A percentile compares a stretch with the other conserved stretches of the same genome.
phyloP scores from a whole-genome alignment of 2,113 vertebrate species.

The Cephalopterus ornatus region DNA sequence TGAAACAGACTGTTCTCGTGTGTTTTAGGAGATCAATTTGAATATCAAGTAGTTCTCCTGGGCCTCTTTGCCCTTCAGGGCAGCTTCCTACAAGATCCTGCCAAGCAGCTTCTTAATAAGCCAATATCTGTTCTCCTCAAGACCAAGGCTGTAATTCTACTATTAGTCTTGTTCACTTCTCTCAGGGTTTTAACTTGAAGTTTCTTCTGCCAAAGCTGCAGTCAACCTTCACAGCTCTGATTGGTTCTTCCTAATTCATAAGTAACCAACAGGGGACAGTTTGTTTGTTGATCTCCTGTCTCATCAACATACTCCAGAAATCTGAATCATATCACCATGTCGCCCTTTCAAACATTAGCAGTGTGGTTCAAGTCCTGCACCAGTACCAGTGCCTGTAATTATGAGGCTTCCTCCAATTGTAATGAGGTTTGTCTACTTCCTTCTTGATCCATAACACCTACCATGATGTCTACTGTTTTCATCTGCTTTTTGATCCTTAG shows the following conservation, averaged over 20 bases:
- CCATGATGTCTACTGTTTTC: neutral
- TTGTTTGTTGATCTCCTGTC: fast-evolving
- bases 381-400: neutral
- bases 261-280: neutral
- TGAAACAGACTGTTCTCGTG: neutral
- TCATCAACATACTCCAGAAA: neutral
- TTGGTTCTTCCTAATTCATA: neutral
- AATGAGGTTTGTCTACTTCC: neutral
- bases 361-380: neutral
- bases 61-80: neutral
- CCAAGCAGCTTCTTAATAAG: neutral
- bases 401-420: neutral
- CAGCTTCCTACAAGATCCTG: neutral
- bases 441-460: neutral
- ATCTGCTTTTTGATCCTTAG: neutral
- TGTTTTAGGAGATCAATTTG: neutral
- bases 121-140: neutral
- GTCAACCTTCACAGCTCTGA: neutral
- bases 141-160: neutral
- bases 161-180: neutral
- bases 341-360: neutral
- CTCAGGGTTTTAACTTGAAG: neutral
- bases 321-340: neutral
- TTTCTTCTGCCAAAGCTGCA: neutral
- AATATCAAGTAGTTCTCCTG: neutral